These are phyloP conservation scores for Pantala flavescens DNA, from an alignment of 1,140 invertebrate genomes.

Conservation along the genomic window DNA sequence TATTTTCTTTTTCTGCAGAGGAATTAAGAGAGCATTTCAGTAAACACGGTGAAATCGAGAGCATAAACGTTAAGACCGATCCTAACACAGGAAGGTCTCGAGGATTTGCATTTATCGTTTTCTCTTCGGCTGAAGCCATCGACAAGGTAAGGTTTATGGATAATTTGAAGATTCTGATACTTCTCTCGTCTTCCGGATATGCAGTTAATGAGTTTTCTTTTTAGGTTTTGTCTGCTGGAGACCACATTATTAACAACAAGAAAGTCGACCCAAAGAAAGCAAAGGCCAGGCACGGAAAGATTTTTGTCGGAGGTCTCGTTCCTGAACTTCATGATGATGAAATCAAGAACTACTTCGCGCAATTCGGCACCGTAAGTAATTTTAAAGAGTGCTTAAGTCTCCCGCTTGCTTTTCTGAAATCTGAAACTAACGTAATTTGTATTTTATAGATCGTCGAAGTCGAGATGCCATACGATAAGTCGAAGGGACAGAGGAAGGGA, in stretches of 20 bases:
- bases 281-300: slow-evolving; percentile 84
- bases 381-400: slow-evolving; percentile 1
- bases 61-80: slow-evolving; percentile 89
- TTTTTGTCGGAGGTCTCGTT: slow-evolving; percentile 87
- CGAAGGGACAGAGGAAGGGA: slow-evolving; percentile 88
- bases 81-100: slow-evolving; percentile 77
- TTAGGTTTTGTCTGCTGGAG: slow-evolving; percentile 63
- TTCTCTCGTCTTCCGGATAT: slow-evolving; percentile 9
- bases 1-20: slow-evolving; percentile 53
- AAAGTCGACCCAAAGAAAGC: slow-evolving; percentile 93
- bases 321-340: slow-evolving; percentile 84
- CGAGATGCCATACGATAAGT: slow-evolving; percentile 93
- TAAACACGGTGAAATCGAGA: slow-evolving; percentile 82
- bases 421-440: slow-evolving; percentile 22
- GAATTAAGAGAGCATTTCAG: slow-evolving; percentile 85
- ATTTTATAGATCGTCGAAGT: slow-evolving; percentile 73
- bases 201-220: slow-evolving; percentile 23
- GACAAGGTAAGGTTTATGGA: slow-evolving; percentile 59
- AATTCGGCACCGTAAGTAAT: slow-evolving; percentile 74
- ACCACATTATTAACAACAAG: slow-evolving; percentile 86
- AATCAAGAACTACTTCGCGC: slow-evolving; percentile 79
- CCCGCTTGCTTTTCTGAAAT: background rate
- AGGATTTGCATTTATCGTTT: slow-evolving; percentile 93
- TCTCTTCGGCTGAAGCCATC: slow-evolving; percentile 73
- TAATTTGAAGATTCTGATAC: slow-evolving; percentile 9